Evolutionary conservation across 2,888 invertebrate genomes (phyloP).

Genomic region (Agriopis marginaria): DNA sequence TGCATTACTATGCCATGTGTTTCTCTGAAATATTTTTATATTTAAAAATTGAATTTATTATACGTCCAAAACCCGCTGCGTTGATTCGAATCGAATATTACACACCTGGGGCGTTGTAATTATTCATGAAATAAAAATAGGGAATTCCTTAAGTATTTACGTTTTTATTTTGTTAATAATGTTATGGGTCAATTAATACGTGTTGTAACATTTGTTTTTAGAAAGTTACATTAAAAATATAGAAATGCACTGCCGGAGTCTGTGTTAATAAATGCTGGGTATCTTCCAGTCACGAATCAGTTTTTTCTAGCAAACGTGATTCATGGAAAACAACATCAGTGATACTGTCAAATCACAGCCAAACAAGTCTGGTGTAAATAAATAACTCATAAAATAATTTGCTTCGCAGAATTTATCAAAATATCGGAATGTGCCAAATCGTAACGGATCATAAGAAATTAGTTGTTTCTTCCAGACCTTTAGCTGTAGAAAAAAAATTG

Average conservation of each 20-base stretch:
- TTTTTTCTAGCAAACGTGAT: too few relatives aligned
- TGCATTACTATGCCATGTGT: constrained; percentile 46
- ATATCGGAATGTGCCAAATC: too few relatives aligned
- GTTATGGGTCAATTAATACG: constrained; percentile 71
- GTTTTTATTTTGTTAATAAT: constrained; percentile 67
- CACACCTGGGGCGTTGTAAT: constrained; percentile 69
- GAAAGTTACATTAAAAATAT: constrained; percentile 53
- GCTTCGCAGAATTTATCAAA: too few relatives aligned
- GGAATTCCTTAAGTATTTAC: constrained; percentile 68
- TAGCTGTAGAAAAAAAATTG: not conserved
- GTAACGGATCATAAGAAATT: too few relatives aligned
- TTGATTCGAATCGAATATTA: constrained; percentile 63
- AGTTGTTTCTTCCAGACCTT: not conserved
- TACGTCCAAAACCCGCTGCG: constrained; percentile 62
- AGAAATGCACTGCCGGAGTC: not conserved
- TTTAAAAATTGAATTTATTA: constrained; percentile 71
- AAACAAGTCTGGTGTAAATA: too few relatives aligned
- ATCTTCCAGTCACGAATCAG: too few relatives aligned
- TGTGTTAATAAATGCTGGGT: too few relatives aligned
- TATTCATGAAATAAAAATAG: constrained; percentile 60
- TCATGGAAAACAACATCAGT: too few relatives aligned
- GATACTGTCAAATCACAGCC: too few relatives aligned
- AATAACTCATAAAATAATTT: too few relatives aligned
- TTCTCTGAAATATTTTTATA: constrained; percentile 56
- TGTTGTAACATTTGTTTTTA: constrained; percentile 50